Conservation (phyloP, 1,140 invertebrate genomes). For the Cardiocondyla obscurior region DNA sequence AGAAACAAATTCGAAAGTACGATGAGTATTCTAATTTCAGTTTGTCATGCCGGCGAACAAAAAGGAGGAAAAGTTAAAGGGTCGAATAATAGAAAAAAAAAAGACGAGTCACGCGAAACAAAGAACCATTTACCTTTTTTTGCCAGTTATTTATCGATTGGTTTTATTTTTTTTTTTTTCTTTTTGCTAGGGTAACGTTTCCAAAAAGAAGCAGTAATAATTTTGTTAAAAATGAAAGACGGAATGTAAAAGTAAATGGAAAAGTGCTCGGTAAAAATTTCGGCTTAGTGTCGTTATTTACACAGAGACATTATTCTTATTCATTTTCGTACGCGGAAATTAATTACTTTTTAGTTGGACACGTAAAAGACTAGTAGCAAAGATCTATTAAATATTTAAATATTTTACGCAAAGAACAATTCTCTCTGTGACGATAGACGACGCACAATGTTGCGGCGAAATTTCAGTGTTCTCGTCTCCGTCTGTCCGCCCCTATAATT, state of each 20-base stretch:
- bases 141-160: no score
- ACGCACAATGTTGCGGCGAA: conserved; percentile 37
- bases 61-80: neutral
- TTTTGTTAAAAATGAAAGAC: no score
- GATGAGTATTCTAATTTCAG: conserved; percentile 79
- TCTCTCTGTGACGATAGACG: conserved; percentile 12
- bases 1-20: conserved; percentile 74
- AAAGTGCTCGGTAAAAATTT: no score
- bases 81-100: neutral
- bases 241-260: neutral
- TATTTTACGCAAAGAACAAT: conserved; percentile 17
- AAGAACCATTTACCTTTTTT: no score
- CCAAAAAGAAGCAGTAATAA: no score
- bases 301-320: neutral
- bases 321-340: neutral
- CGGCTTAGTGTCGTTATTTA: neutral
- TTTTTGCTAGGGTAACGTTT: no score
- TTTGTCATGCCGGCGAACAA: conserved; percentile 14
- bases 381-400: neutral
- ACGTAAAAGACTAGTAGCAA: neutral
- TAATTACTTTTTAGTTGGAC: neutral
- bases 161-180: no score
- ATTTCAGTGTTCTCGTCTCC: conserved; percentile 44
- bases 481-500: conserved; percentile 57
- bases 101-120: neutral